These are phyloP conservation scores for Vulpes ferrilata DNA, from an alignment of 2,113 vertebrate genomes.

Conservation along the genomic window DNA sequence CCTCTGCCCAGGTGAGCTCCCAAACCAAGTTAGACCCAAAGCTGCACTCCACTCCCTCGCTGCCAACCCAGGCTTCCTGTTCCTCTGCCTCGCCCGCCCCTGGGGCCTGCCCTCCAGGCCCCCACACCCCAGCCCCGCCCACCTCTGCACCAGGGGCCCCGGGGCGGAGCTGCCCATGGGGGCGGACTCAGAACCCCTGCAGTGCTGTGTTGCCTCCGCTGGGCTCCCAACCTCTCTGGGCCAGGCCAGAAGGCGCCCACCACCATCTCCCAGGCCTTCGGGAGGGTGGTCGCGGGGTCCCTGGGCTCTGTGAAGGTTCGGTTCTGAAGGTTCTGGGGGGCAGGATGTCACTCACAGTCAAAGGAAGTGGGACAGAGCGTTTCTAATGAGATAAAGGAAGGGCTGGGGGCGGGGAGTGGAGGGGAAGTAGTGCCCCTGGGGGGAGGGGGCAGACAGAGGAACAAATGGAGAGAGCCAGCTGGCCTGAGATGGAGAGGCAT, in stretches of 20 bases:
- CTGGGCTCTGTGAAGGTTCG: accelerated
- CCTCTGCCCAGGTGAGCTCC: background rate
- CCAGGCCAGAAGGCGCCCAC: background rate
- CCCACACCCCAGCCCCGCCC: background rate
- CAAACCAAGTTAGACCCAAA: background rate
- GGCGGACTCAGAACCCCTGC: background rate
- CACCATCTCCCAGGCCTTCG: background rate
- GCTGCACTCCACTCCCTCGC: accelerated
- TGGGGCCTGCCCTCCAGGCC: accelerated
- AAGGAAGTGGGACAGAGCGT: conserved; percentile 33
- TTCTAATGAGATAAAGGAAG: conserved; percentile 32
- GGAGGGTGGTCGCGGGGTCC: no score
- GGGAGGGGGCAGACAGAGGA: background rate
- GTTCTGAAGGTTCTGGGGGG: background rate
- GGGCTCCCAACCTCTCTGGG: background rate
- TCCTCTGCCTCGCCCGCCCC: background rate
- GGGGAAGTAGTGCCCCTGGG: background rate
- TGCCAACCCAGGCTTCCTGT: background rate
- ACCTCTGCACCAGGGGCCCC: background rate
- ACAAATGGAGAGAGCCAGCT: background rate
- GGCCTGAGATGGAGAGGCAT: background rate
- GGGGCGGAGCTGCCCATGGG: background rate
- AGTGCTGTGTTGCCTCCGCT: accelerated
- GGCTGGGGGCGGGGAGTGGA: background rate
- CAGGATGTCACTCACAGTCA: conserved; percentile 48